Conservation (phyloP, 2,797 vertebrate species). For the Iguana delicatissima region DNA sequence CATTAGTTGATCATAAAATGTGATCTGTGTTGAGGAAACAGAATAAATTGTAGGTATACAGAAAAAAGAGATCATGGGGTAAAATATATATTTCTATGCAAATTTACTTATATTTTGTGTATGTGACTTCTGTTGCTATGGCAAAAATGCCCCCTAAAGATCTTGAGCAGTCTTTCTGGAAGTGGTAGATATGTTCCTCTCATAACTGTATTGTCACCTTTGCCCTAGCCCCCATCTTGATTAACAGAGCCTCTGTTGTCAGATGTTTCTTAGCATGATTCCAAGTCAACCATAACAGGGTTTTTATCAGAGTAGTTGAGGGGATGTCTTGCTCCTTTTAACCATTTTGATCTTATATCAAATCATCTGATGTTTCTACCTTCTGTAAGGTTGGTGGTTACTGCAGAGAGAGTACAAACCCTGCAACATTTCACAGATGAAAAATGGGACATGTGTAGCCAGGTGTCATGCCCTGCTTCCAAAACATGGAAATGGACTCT, state of each 20-base stretch:
- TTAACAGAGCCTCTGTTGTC: background rate
- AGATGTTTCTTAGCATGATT: background rate
- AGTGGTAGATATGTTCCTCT: conserved; percentile 26
- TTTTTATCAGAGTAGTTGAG: background rate
- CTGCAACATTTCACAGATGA: too few relatives aligned
- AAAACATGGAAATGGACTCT: too few relatives aligned
- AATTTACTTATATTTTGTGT: conserved; percentile 24
- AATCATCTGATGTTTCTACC: background rate
- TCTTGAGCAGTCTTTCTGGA: conserved; percentile 21
- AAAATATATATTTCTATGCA: conserved; percentile 23
- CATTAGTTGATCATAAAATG: conserved; percentile 22
- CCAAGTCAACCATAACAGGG: background rate
- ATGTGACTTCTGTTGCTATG: conserved; percentile 29
- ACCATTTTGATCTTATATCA: background rate
- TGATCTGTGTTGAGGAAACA: conserved; percentile 36
- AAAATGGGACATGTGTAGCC: too few relatives aligned
- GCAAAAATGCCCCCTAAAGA: conserved; percentile 15
- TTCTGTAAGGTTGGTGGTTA: background rate
- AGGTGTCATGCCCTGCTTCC: too few relatives aligned
- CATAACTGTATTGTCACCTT: background rate
- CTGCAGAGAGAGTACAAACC: background rate
- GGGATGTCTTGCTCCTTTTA: background rate
- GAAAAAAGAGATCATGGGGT: conserved; percentile 27
- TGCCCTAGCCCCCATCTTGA: background rate
- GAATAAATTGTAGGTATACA: conserved; percentile 14